Evolutionary conservation across 2,113 vertebrate genomes (phyloP).

Genomic region (Theristicus caerulescens): DNA sequence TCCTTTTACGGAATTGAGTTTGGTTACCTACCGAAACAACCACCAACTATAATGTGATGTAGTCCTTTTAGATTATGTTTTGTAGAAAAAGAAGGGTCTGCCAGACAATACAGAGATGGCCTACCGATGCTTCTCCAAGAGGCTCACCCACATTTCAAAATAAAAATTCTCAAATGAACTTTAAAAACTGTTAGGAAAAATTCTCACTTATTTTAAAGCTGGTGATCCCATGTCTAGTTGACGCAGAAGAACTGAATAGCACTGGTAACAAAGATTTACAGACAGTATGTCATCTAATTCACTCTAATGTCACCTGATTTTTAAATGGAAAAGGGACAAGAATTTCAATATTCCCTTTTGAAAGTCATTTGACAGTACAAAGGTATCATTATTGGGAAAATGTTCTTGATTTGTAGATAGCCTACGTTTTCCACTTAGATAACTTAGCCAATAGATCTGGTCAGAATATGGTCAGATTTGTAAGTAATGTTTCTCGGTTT

Average conservation of each 20-base stretch:
- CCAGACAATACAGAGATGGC: neutral
- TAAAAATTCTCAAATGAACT: neutral
- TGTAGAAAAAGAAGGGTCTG: neutral
- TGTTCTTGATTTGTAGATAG: neutral
- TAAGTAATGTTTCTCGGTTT: neutral
- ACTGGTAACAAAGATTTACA: neutral
- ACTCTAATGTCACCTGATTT: neutral
- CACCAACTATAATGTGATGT: neutral
- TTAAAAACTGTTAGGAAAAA: neutral
- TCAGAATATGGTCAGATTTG: neutral
- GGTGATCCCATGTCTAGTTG: neutral
- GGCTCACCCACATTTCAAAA: neutral
- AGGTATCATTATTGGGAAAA: neutral
- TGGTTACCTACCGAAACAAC: neutral
- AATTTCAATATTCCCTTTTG: neutral
- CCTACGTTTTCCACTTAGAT: neutral
- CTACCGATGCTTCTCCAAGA: neutral
- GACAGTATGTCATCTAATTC: neutral
- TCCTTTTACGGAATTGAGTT: neutral
- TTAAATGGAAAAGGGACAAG: neutral
- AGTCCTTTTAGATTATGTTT: neutral
- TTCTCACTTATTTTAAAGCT: neutral
- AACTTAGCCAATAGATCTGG: neutral
- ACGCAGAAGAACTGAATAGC: neutral
- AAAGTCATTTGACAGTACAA: neutral